Base-by-base conservation (phyloP, 2,797 vertebrate species). In the Macropodus opercularis region DNA sequence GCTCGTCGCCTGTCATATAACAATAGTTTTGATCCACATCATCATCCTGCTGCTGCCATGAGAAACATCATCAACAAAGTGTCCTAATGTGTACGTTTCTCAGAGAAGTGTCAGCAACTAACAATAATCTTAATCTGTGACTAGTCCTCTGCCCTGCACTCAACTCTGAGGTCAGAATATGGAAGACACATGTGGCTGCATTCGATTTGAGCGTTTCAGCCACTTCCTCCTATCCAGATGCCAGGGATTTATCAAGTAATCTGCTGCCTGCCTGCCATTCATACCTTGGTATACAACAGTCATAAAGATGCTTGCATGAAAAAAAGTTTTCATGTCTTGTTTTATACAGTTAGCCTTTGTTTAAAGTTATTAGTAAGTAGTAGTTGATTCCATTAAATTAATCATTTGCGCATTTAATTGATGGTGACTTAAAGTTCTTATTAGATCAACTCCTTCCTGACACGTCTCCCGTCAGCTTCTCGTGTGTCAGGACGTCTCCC, bases 161-260 rank as follows among this genome's bases (percentile, higher is more conserved):
- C 26, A 54, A 39, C 4, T 26, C 41, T 50, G 36, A 15, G 23
- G 17, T 51, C 69, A 48, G n/a, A n/a, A 43, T 43, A 17, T 59
- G 23, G 27, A 56, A 26, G 18, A 38, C 48, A 79, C 79, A 90
- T 83, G 64, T 86, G 86, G 59, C 72, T 67, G 19, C 42, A 50
- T 19, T 79, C 78, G 60, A 6, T 26, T 14, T 52, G n/a, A 48
- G 63, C 48, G 41, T 29, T 26, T 44, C 38, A 57, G 32, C 58
- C 53, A 42, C 62, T 72, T 84, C 70, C 75, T 83, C 81, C 76
- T 74, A 75, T 23, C 34, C 38, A 40, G 54, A 4, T 73, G 69
- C 56, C 61, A 73, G 18, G 41, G 40, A 52, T 63, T 54, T 46
- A 54, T 32, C 11, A 0, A 59, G 17, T 42, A 51, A 34, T 51